Evolutionary conservation across 2,888 invertebrate genomes (phyloP).

Genomic region (Steromphala cineraria): DNA sequence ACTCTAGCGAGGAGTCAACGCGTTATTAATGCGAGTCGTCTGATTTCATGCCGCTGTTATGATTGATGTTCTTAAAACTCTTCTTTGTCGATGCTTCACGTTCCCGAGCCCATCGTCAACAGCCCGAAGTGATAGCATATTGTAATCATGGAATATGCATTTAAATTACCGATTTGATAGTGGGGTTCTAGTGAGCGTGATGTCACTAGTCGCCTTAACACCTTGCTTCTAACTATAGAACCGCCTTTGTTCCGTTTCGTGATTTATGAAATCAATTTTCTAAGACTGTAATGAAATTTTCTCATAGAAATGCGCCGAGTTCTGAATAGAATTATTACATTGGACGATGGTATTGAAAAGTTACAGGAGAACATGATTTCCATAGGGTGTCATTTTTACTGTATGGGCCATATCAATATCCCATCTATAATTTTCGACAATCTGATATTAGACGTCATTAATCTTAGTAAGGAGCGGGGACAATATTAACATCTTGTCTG

Average conservation of each 20-base stretch:
- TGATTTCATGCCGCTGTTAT: conserved; percentile 13
- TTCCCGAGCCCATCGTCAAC: not conserved
- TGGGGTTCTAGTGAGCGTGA: not conserved
- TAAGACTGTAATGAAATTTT: conserved; percentile 18
- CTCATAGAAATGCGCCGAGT: not conserved
- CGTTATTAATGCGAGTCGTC: conserved; percentile 12
- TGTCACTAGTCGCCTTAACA: conserved; percentile 9
- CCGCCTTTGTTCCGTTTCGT: not conserved
- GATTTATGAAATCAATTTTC: conserved; percentile 23
- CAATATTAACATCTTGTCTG: conserved; percentile 15
- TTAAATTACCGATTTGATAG: conserved; percentile 12
- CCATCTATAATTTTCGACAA: conserved; percentile 31
- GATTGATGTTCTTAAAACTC: conserved; percentile 16
- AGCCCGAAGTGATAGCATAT: conserved; percentile 7
- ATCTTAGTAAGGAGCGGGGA: not conserved
- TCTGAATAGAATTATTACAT: conserved; percentile 14
- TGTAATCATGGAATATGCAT: conserved; percentile 20
- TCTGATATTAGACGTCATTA: conserved; percentile 20
- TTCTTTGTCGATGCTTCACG: not conserved
- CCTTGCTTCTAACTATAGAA: not conserved
- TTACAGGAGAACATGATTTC: conserved; percentile 36
- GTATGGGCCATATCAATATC: conserved; percentile 38
- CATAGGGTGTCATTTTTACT: conserved; percentile 40
- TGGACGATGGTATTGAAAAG: conserved; percentile 11
- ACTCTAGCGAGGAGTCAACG: not conserved